Percentiles rank a stretch among this genome's conserved stretches.
These are phyloP conservation scores for Garrulus glandarius DNA, from an alignment of 2,797 vertebrate species.

Conservation along the genomic window DNA sequence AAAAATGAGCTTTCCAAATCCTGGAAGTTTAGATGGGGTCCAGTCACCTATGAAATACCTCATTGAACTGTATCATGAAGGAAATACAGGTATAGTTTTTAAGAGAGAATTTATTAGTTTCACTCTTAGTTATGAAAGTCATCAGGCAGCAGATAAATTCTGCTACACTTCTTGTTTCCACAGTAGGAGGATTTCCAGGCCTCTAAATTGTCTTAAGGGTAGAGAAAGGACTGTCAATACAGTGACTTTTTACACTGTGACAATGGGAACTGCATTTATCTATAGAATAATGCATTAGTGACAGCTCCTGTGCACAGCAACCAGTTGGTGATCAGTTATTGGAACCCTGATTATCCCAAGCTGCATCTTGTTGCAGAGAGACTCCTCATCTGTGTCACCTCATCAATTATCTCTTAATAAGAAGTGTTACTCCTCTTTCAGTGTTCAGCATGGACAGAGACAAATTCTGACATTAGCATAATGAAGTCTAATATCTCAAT, in stretches of 20 bases:
- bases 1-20: constrained; percentile 13
- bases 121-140: background rate
- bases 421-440: background rate
- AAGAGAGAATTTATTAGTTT: background rate
- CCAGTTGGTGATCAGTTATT: background rate
- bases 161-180: background rate
- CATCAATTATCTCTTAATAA: background rate
- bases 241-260: background rate
- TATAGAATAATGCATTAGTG: background rate
- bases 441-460: background rate
- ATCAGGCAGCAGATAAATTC: background rate
- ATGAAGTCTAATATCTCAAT: background rate
- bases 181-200: background rate
- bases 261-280: background rate
- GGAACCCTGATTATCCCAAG: background rate
- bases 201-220: background rate
- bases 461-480: background rate
- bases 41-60: constrained; percentile 6
- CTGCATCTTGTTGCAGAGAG: background rate
- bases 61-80: background rate
- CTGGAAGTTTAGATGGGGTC: constrained; percentile 11
- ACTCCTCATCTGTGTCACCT: background rate
- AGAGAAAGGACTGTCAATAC: background rate
- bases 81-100: background rate
- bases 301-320: background rate